A percentile compares a stretch with the other conserved stretches of the same genome.
Evolutionary conservation across 2,113 vertebrate genomes (phyloP).

Genomic region (Dasyprocta punctata): DNA sequence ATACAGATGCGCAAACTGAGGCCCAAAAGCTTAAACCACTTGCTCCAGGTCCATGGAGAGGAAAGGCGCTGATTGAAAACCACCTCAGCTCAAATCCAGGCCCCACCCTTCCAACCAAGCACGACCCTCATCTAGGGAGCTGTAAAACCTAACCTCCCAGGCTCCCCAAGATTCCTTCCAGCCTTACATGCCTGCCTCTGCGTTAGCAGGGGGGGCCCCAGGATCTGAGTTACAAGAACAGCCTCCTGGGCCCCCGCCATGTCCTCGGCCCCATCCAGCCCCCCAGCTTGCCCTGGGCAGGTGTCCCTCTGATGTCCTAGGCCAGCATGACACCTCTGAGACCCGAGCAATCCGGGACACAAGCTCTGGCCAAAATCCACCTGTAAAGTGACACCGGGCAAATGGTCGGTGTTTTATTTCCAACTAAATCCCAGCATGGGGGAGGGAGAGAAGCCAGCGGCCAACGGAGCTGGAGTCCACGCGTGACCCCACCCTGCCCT

Average conservation of each 20-base stretch:
- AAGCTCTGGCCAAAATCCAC: conserved; percentile 6
- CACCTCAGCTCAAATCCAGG: background rate
- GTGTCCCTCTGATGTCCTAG: background rate
- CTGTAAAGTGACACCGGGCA: background rate
- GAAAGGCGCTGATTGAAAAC: background rate
- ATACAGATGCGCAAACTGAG: background rate
- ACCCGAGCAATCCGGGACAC: conserved; percentile 46
- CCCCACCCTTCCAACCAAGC: background rate
- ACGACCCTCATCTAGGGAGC: background rate
- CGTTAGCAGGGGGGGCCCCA: background rate
- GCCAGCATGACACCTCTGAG: background rate
- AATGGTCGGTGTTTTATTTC: conserved; percentile 19
- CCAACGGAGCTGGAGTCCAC: background rate
- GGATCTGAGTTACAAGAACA: background rate
- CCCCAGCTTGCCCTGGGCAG: background rate
- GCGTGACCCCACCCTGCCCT: background rate
- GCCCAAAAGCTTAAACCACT: background rate
- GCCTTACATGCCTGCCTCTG: background rate
- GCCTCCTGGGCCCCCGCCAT: background rate
- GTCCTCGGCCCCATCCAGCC: background rate
- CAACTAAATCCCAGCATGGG: background rate
- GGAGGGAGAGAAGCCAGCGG: background rate
- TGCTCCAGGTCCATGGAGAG: fast-evolving
- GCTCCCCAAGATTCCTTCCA: background rate
- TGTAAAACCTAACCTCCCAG: background rate